Evolutionary conservation across 2,113 vertebrate species (phyloP), one percentile per base, ranked within the genome.

Genomic region (Tragelaphus strepsiceros): DNA sequence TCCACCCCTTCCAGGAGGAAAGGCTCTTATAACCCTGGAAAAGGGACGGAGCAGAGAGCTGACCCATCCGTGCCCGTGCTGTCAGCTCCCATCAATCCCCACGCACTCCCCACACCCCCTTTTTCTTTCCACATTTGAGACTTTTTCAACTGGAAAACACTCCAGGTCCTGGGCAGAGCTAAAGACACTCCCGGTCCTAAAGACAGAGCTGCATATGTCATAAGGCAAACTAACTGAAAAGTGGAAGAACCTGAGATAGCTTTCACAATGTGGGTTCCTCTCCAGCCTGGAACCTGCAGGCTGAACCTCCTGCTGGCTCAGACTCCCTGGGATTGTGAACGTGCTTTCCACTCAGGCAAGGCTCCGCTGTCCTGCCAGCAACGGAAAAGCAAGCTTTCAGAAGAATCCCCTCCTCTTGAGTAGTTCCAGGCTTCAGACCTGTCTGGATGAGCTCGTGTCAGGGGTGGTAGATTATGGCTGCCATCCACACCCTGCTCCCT

Each of bases 1-100:
- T 97, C 98, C 98, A 96, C 96, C 98, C 98, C 98, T 99, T 98
- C 98, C 98, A 98, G 85, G 96, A 98, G 91, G 61, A 28, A 98
- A 98, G 95, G 88, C 97, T 93, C 94, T 97, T 97, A 84, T 56
- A 96, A 97, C 88, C 53, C 71, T 91, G 87, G 88, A 30, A 81
- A 88, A n/a, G 49, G 80, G 62, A 92, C 21, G 22, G 71, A 80
- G 7, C 77, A 7, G 14, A 82, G 81, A 95, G 93, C 54, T 84
- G 74, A 71, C 13, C 78, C 21, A 28, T 86, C 56, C 19, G 71
- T 93, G 39, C 53, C 35, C 22, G 17, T 2, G 77, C 32, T 81
- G 51, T 81, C 64, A 54, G 74, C 46, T 74, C 43, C 46, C 46
- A 30, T 94, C 64, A 35, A 8, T n/a, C n/a, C 43, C 59, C 53